Evolutionary conservation across 2,113 vertebrate species (phyloP).

Genomic region (Rhegmatorhina hoffmannsi): DNA sequence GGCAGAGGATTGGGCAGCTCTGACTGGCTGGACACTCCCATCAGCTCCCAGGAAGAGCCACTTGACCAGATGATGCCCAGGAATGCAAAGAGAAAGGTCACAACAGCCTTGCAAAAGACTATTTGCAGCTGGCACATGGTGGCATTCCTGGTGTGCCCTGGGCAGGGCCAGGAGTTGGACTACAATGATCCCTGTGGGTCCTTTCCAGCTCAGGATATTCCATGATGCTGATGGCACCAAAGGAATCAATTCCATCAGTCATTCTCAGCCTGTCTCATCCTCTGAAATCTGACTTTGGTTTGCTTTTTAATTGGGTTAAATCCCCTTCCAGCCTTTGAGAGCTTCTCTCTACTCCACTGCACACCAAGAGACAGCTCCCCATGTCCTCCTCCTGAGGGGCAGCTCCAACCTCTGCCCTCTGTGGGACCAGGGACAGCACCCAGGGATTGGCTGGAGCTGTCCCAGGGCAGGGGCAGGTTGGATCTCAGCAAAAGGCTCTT

Average conservation of each 20-base stretch:
- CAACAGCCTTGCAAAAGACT: neutral
- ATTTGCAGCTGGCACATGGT: neutral
- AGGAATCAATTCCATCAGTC: slow-evolving; percentile 8
- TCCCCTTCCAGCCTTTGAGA: neutral
- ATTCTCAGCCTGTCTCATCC: neutral
- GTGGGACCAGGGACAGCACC: neutral
- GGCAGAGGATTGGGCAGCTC: neutral
- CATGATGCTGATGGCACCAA: neutral
- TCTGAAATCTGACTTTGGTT: neutral
- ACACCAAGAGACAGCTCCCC: too few relatives aligned
- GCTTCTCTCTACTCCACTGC: too few relatives aligned
- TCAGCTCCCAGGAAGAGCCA: neutral
- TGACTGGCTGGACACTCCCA: neutral
- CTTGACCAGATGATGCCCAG: neutral
- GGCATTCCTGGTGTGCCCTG: neutral
- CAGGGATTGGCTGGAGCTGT: accelerated
- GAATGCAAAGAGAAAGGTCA: neutral
- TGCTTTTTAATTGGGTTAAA: neutral
- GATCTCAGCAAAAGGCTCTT: neutral
- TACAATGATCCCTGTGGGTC: neutral
- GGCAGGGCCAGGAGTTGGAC: neutral
- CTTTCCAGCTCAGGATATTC: neutral
- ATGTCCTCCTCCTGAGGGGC: neutral
- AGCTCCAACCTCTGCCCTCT: accelerated
- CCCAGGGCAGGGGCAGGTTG: accelerated